These are phyloP conservation scores for Anthrax anthrax DNA, from an alignment of 2,888 invertebrate genomes.

Conservation along the genomic window DNA sequence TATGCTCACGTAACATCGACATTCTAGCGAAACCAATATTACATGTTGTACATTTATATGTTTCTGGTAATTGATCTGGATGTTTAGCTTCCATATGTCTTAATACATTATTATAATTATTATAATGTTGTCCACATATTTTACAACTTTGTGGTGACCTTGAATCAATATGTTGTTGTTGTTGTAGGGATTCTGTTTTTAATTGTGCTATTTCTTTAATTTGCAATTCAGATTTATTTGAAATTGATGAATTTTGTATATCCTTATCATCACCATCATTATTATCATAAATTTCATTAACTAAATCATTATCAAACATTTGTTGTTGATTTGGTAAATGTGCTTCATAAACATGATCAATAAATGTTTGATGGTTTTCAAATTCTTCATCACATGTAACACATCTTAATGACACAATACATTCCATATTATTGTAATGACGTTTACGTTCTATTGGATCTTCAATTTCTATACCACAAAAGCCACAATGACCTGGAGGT, in stretches of 20 bases:
- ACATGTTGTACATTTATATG: constrained; percentile 32
- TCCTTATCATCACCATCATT: not conserved
- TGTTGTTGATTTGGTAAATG: constrained; percentile 15
- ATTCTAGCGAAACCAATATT: constrained; percentile 31
- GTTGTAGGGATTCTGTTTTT: not conserved
- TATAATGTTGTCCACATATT: constrained; percentile 33
- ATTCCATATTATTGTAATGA: constrained; percentile 35
- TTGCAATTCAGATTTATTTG: not conserved
- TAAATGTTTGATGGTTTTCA: constrained; percentile 31
- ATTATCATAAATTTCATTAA: not conserved
- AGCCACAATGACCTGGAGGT: constrained; percentile 29
- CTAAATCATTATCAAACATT: constrained; percentile 1
- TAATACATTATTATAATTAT: constrained; percentile 34
- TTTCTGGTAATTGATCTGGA: constrained; percentile 33
- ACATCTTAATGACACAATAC: constrained; percentile 31
- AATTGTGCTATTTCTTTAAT: not conserved
- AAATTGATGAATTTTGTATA: not conserved
- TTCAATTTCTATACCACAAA: constrained; percentile 30
- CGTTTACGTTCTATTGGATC: constrained; percentile 32
- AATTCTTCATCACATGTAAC: constrained; percentile 32
- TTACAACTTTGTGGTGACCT: constrained; percentile 33
- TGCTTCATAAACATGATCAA: constrained; percentile 33
- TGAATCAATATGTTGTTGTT: constrained; percentile 12
- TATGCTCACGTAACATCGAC: constrained; percentile 32
- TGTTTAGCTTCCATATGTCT: constrained; percentile 36